These are phyloP conservation scores for Actenoides hombroni DNA, from an alignment of 2,113 vertebrate species.

Conservation along the genomic window DNA sequence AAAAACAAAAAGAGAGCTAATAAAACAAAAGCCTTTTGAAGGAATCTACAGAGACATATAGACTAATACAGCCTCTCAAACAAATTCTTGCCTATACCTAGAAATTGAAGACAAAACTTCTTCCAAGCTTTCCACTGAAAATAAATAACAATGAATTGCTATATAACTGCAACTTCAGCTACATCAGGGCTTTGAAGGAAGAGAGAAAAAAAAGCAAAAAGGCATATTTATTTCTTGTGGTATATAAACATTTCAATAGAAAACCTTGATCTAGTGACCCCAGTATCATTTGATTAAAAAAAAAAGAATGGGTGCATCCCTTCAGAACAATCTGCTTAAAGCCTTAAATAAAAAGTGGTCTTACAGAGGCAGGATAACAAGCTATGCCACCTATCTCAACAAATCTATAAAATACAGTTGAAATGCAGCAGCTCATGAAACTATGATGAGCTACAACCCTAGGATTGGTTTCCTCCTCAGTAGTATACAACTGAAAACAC, in stretches of 20 bases:
- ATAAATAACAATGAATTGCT: neutral
- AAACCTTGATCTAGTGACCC: neutral
- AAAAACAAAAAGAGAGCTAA: neutral
- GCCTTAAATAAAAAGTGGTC: neutral
- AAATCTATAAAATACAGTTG: neutral
- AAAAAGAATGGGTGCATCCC: neutral
- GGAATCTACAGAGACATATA: neutral
- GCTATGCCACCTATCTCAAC: neutral
- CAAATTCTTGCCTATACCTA: neutral
- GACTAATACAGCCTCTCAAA: neutral
- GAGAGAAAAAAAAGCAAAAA: neutral
- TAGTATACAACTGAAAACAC: neutral
- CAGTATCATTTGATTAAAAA: neutral
- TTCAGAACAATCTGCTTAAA: neutral
- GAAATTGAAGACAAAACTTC: neutral
- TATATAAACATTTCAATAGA: neutral
- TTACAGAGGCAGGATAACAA: neutral
- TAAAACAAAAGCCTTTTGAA: neutral
- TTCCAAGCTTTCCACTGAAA: neutral
- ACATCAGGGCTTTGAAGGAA: neutral
- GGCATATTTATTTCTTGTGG: neutral
- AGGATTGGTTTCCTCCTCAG: neutral
- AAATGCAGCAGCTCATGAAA: neutral
- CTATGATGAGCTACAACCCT: neutral
- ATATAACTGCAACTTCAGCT: neutral